These are phyloP conservation scores for Aphidoletes aphidimyza DNA, from an alignment of 2,888 invertebrate species.

Conservation along the genomic window DNA sequence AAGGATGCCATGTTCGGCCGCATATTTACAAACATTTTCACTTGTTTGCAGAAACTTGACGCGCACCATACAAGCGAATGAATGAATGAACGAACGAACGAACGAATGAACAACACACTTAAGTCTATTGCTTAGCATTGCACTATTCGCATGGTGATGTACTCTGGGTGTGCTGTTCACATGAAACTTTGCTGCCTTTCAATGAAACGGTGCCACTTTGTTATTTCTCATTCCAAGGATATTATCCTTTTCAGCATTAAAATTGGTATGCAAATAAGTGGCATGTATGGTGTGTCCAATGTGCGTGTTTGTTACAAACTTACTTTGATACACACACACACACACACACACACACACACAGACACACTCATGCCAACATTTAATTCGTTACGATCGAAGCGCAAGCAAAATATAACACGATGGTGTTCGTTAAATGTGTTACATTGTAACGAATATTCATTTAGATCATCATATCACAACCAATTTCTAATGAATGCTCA, in stretches of 20 bases:
- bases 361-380: background rate
- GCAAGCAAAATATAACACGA: too few relatives aligned
- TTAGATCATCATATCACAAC: background rate
- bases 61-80: background rate
- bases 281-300: slow-evolving; percentile 21
- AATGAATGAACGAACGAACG: background rate
- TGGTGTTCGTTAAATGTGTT: background rate
- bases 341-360: background rate
- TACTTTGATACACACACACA: background rate
- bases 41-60: background rate
- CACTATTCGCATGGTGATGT: background rate
- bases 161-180: too few relatives aligned
- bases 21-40: slow-evolving; percentile 25
- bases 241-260: slow-evolving; percentile 41
- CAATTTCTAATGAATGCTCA: background rate
- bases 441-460: slow-evolving; percentile 25
- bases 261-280: slow-evolving; percentile 42
- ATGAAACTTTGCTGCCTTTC: background rate
- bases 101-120: background rate
- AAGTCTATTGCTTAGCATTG: background rate
- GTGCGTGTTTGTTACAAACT: background rate
- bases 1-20: slow-evolving; percentile 15
- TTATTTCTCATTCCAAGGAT: background rate
- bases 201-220: slow-evolving; percentile 19
- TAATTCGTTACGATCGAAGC: background rate